phyloP scores from a whole-genome alignment of 64 coral and sea anemone species.

The Acropora tenuis region DNA sequence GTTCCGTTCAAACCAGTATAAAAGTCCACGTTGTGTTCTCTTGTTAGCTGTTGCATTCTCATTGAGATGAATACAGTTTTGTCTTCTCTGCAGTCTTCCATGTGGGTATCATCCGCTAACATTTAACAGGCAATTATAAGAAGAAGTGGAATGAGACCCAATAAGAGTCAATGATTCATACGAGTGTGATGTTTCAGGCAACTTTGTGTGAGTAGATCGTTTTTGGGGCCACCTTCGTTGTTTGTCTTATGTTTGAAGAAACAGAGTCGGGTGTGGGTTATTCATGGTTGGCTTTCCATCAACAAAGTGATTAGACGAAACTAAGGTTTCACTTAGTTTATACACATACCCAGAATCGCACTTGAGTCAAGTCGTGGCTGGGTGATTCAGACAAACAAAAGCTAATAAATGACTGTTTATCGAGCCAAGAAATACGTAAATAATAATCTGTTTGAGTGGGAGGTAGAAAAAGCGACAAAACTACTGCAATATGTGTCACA shows the following conservation, averaged over 20 bases:
- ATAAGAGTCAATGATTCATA: constrained; percentile 1
- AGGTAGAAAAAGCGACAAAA: neutral
- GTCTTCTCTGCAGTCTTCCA: neutral
- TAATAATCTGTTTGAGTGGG: neutral
- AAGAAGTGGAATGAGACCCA: constrained; percentile 4
- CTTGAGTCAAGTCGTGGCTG: constrained; percentile 9
- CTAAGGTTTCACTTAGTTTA: constrained; percentile 33
- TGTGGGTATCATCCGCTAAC: constrained; percentile 17
- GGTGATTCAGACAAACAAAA: constrained; percentile 19
- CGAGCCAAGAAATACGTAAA: constrained; percentile 2
- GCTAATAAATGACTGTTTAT: constrained; percentile 14
- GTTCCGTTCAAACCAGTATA: constrained; percentile 31
- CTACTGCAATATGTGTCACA: constrained; percentile 6
- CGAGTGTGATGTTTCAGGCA: constrained; percentile 29
- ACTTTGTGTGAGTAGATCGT: constrained; percentile 9
- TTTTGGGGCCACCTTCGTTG: constrained; percentile 39
- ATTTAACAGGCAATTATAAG: neutral
- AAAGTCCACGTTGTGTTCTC: constrained; percentile 28
- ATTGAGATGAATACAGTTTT: constrained; percentile 13
- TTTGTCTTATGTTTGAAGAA: constrained; percentile 42
- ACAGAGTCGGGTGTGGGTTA: constrained; percentile 55
- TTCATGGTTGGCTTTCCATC: constrained; percentile 49
- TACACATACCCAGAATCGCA: neutral
- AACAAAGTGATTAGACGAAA: constrained; percentile 65
- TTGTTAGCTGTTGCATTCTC: constrained; percentile 26